phyloP scores from a whole-genome alignment of 1,140 invertebrate species.

The Drosophila mauritiana region DNA sequence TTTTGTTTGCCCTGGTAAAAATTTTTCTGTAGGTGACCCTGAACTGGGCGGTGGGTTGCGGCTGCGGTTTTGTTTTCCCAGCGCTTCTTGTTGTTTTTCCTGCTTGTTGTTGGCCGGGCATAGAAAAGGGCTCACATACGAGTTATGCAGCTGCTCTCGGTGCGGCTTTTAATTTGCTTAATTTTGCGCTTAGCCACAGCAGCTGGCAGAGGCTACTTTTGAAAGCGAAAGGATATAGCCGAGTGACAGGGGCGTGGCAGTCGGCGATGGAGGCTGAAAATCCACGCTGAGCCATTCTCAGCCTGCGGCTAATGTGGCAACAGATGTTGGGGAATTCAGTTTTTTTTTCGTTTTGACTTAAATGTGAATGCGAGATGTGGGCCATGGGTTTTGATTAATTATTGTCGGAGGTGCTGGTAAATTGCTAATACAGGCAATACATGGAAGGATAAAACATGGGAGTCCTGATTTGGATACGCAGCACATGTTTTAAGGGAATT shows the following conservation, averaged over 20 bases:
- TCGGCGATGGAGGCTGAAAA: not conserved
- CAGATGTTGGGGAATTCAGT: conserved; percentile 55
- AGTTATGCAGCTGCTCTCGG: conserved; percentile 72
- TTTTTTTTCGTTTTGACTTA: conserved; percentile 28
- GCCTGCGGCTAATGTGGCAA: conserved; percentile 70
- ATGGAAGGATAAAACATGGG: not conserved
- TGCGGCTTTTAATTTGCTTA: conserved; percentile 82
- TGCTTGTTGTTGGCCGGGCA: conserved; percentile 16
- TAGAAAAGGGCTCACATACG: conserved; percentile 45
- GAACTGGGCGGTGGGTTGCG: conserved; percentile 44
- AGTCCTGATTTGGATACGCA: not conserved
- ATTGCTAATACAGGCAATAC: not conserved
- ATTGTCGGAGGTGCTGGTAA: not conserved
- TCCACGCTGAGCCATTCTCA: conserved; percentile 16
- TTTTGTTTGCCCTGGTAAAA: conserved; percentile 38
- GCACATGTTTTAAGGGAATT: not conserved
- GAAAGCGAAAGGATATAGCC: conserved; percentile 45
- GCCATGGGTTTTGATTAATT: conserved; percentile 44
- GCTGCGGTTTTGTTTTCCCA: conserved; percentile 53
- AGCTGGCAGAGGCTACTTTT: conserved; percentile 63
- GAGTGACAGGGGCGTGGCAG: conserved; percentile 19
- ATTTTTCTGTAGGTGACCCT: conserved; percentile 69
- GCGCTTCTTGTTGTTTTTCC: conserved; percentile 17
- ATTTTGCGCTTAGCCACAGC: conserved; percentile 78
- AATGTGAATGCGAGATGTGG: conserved; percentile 43